phyloP scores from a whole-genome alignment of 2,888 invertebrate genomes.

The Pollenia angustigena region DNA sequence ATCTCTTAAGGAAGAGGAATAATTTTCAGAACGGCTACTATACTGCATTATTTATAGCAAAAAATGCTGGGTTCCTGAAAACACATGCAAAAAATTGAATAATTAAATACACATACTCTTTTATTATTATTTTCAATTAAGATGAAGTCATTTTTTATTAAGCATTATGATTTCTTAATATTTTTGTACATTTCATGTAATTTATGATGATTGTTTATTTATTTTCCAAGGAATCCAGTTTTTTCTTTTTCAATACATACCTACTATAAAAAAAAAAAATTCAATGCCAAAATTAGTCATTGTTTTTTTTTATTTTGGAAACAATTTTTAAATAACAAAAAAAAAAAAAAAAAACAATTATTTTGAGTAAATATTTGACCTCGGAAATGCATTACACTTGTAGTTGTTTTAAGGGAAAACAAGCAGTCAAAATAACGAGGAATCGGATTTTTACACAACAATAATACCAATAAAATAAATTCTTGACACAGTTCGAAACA shows the following conservation, averaged over 20 bases:
- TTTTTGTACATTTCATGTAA: conserved; percentile 42
- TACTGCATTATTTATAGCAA: conserved; percentile 79
- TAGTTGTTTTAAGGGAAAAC: conserved; percentile 23
- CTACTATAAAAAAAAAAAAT: conserved; percentile 51
- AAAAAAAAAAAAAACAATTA: conserved; percentile 15
- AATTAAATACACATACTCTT: conserved; percentile 38
- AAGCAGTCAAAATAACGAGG: neutral
- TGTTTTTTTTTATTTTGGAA: conserved; percentile 65
- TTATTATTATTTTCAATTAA: conserved; percentile 40
- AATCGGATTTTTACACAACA: neutral
- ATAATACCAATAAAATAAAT: neutral
- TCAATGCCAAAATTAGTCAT: conserved; percentile 72
- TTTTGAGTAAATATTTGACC: conserved; percentile 47
- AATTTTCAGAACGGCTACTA: conserved; percentile 81
- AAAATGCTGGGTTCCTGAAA: conserved; percentile 75
- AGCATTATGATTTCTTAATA: conserved; percentile 47
- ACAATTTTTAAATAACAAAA: conserved; percentile 41
- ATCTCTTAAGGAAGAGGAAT: conserved; percentile 80
- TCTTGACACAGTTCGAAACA: too few species aligned
- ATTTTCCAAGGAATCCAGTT: conserved; percentile 69
- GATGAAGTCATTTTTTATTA: conserved; percentile 62
- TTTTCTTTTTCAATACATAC: conserved; percentile 24
- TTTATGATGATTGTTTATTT: conserved; percentile 64
- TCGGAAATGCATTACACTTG: conserved; percentile 48
- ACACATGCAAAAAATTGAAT: conserved; percentile 54